phyloP scores from a whole-genome alignment of 1,140 invertebrate genomes.

The Psix sp. region DNA sequence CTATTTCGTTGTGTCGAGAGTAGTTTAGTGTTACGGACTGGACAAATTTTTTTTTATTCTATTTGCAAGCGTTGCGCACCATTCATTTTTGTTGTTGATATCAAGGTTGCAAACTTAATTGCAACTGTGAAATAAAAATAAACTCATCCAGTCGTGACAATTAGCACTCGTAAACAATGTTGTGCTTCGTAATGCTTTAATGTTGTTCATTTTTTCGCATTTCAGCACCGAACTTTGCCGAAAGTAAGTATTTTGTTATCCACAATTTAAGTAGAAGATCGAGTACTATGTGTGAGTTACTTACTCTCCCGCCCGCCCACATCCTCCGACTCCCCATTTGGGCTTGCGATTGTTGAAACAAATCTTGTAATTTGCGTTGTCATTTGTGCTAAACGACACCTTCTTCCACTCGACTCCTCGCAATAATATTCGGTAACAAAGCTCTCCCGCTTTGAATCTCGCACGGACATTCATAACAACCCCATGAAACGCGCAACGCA shows the following conservation, averaged over 20 bases:
- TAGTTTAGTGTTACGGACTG: conserved; percentile 40
- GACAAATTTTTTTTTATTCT: conserved; percentile 22
- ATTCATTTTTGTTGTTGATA: too few relatives aligned
- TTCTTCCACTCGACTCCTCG: conserved; percentile 59
- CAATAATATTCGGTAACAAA: conserved; percentile 58
- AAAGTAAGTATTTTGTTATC: conserved; percentile 59
- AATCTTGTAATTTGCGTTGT: conserved; percentile 46
- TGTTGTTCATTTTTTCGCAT: conserved; percentile 60
- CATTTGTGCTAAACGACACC: conserved; percentile 56
- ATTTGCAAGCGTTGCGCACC: conserved; percentile 13
- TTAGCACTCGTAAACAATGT: conserved; percentile 55
- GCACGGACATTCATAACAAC: conserved; percentile 39
- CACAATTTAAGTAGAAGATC: conserved; percentile 49
- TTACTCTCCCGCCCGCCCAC: not conserved
- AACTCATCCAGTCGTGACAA: conserved; percentile 40
- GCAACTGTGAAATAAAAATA: too few relatives aligned
- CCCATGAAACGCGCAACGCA: conserved; percentile 20
- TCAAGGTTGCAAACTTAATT: not conserved
- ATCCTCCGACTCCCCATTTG: too few relatives aligned
- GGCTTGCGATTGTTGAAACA: conserved; percentile 50
- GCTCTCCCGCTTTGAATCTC: conserved; percentile 44
- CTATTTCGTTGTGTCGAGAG: conserved; percentile 39
- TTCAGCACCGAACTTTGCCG: conserved; percentile 61
- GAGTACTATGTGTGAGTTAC: conserved; percentile 31
- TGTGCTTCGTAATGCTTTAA: conserved; percentile 62